A percentile compares a stretch with the other conserved stretches of the same genome.
Evolutionary conservation across 2,888 invertebrate genomes (phyloP).

Genomic region (Drosophila sordidula): DNA sequence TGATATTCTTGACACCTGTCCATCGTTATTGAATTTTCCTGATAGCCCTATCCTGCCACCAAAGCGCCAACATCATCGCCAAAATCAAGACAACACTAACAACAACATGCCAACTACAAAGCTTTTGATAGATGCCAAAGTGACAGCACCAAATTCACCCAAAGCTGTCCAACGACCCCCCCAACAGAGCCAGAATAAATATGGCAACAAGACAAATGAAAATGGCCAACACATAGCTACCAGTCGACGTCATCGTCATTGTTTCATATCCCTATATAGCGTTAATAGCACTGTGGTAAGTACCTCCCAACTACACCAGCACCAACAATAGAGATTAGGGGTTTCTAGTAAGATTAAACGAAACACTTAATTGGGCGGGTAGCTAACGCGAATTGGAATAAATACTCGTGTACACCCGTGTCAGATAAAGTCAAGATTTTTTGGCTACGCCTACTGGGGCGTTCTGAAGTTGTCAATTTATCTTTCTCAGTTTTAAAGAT

Average conservation of each 20-base stretch:
- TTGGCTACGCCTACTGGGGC: no score
- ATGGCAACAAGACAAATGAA: conserved; percentile 56
- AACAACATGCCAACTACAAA: conserved; percentile 38
- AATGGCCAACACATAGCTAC: conserved; percentile 58
- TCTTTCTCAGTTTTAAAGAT: no score
- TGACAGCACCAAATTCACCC: conserved; percentile 27
- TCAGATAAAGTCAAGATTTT: no score
- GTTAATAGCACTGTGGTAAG: conserved; percentile 82
- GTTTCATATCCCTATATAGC: conserved; percentile 80
- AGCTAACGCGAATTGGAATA: conserved; percentile 10
- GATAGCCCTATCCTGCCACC: conserved; percentile 83
- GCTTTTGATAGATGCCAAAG: conserved; percentile 32
- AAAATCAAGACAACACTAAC: conserved; percentile 50
- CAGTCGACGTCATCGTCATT: conserved; percentile 65
- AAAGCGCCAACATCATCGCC: conserved; percentile 51
- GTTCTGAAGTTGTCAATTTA: no score
- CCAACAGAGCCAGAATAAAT: conserved; percentile 58
- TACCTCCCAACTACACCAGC: conserved; percentile 11
- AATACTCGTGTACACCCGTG: no score
- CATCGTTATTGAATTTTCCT: conserved; percentile 76
- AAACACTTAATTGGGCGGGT: conserved; percentile 66
- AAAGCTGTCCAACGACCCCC: conserved; percentile 16
- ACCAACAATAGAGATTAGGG: background rate
- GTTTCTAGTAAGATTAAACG: conserved; percentile 66
- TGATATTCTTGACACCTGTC: conserved; percentile 79